Percentiles rank a stretch among this genome's conserved stretches.
These are phyloP conservation scores for Rhaphigaster nebulosa DNA, from an alignment of 2,888 invertebrate genomes.

Conservation along the genomic window DNA sequence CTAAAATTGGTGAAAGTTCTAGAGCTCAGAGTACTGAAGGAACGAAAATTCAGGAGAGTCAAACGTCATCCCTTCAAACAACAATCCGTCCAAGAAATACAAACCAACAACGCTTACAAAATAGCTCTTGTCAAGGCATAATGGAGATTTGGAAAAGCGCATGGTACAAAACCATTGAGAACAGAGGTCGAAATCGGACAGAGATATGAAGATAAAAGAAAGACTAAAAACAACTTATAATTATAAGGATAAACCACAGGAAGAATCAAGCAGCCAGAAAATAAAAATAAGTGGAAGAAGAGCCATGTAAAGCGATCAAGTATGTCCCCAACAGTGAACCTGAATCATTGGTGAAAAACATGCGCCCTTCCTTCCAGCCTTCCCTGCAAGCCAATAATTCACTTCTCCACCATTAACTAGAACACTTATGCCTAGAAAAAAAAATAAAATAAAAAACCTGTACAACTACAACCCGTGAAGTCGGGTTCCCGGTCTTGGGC, in stretches of 20 bases:
- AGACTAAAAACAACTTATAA: slow-evolving; percentile 68
- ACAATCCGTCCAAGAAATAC: slow-evolving; percentile 66
- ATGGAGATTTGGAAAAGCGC: slow-evolving; percentile 85
- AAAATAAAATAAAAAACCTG: too few species aligned
- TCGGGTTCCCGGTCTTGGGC: too few species aligned
- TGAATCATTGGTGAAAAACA: slow-evolving; percentile 47
- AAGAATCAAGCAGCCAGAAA: slow-evolving; percentile 71
- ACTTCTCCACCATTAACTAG: slow-evolving; percentile 56
- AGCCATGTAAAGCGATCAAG: slow-evolving; percentile 73
- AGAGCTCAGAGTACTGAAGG: slow-evolving; percentile 66
- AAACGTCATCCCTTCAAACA: slow-evolving; percentile 69
- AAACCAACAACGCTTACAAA: slow-evolving; percentile 75
- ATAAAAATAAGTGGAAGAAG: slow-evolving; percentile 76
- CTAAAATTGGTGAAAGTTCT: slow-evolving; percentile 68
- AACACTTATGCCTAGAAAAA: too few species aligned
- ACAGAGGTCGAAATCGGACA: slow-evolving; percentile 70
- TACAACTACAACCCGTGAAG: too few species aligned
- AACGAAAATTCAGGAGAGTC: slow-evolving; percentile 74
- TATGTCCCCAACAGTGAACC: slow-evolving; percentile 69
- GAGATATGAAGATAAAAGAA: slow-evolving; percentile 70
- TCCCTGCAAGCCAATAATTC: slow-evolving; percentile 55
- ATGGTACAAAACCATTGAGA: slow-evolving; percentile 81
- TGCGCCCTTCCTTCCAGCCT: slow-evolving; percentile 13
- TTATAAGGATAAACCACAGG: slow-evolving; percentile 60
- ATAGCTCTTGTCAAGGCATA: slow-evolving; percentile 77